These are phyloP conservation scores for Pleuronectes platessa DNA, from an alignment of 2,113 vertebrate genomes.

Conservation along the genomic window DNA sequence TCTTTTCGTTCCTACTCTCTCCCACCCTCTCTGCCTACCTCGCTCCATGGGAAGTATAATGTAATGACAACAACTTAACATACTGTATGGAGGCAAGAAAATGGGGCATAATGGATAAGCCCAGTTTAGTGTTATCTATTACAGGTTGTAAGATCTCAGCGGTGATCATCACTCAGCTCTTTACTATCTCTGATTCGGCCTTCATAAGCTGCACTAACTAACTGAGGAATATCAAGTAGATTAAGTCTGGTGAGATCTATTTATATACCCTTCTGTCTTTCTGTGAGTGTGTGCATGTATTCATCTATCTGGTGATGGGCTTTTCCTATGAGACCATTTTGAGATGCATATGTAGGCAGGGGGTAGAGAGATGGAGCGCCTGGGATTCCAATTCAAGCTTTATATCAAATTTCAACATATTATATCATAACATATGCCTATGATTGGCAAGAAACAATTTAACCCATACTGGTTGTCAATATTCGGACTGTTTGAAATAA, in stretches of 20 bases:
- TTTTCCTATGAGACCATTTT: background rate
- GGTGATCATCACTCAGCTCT: conserved; percentile 54
- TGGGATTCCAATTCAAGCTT: background rate
- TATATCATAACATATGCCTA: too few species aligned
- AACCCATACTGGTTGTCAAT: too few species aligned
- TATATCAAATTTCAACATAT: too few species aligned
- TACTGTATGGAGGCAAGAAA: conserved; percentile 46
- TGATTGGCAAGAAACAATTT: too few species aligned
- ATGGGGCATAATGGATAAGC: conserved; percentile 63
- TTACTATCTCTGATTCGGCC: conserved; percentile 36
- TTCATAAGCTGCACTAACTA: conserved; percentile 49
- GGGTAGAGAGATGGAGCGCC: background rate
- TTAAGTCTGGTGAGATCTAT: conserved; percentile 12
- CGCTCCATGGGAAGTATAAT: conserved; percentile 56
- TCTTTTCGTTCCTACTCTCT: conserved; percentile 40
- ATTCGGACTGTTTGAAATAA: too few species aligned
- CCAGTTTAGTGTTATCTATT: conserved; percentile 52
- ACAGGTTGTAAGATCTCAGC: conserved; percentile 50
- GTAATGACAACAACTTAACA: conserved; percentile 55
- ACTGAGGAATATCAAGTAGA: conserved; percentile 37
- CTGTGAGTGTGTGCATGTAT: conserved; percentile 15
- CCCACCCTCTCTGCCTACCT: conserved; percentile 42
- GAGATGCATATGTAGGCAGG: background rate
- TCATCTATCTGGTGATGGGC: background rate
- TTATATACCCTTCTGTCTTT: conserved; percentile 8